phyloP scores from a whole-genome alignment of 2,797 vertebrate species.

The Crocidura indochinensis region DNA sequence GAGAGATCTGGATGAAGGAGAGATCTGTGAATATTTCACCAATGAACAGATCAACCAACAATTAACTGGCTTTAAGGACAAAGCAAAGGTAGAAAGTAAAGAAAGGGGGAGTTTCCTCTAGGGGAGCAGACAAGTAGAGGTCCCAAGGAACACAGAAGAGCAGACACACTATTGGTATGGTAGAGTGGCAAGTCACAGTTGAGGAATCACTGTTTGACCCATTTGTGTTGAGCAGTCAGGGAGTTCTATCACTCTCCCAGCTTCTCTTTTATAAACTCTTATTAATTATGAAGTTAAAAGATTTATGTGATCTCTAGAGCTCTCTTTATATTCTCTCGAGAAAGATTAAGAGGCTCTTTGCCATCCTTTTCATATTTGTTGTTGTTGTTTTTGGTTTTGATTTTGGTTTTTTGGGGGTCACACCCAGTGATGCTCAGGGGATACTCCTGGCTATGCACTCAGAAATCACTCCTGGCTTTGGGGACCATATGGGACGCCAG shows the following conservation, averaged over 20 bases:
- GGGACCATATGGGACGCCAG: no score
- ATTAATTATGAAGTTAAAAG: background rate
- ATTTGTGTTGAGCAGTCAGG: accelerated
- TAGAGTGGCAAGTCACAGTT: accelerated
- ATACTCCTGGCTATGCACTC: no score
- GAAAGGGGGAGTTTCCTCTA: background rate
- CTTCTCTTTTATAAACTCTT: background rate
- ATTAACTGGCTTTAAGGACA: background rate
- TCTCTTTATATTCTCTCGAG: background rate
- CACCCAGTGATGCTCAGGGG: no score
- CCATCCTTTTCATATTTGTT: background rate
- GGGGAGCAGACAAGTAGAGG: accelerated
- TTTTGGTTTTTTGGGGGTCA: no score
- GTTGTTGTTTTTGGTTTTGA: no score
- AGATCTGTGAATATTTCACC: background rate
- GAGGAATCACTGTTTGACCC: background rate
- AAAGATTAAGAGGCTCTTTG: background rate
- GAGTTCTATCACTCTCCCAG: background rate
- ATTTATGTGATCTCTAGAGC: background rate
- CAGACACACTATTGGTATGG: background rate
- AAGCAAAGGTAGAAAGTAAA: background rate
- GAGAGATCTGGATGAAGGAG: background rate
- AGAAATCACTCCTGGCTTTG: no score
- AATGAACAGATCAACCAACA: background rate
- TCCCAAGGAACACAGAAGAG: background rate